A percentile compares a stretch with the other conserved stretches of the same genome.
Evolutionary conservation across 2,113 vertebrate genomes (phyloP).

Genomic region (Perca flavescens): DNA sequence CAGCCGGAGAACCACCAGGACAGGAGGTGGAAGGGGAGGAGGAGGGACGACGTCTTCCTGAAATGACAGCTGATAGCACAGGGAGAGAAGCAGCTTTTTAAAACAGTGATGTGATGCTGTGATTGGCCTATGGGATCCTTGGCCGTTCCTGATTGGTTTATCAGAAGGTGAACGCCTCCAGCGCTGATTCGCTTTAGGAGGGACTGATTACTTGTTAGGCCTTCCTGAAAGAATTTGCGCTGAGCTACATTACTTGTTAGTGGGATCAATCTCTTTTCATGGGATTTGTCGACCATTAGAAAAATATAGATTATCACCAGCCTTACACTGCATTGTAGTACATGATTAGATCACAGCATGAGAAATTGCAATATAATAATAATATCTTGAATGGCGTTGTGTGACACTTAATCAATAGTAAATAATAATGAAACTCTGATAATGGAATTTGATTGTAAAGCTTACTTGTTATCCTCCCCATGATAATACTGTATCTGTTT

Average conservation of each 20-base stretch:
- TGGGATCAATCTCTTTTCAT: background rate
- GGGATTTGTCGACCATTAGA: background rate
- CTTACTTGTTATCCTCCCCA: background rate
- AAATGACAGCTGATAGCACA: too few relatives aligned
- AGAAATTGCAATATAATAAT: background rate
- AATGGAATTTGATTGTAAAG: background rate
- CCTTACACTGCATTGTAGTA: background rate
- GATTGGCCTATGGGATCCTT: too few relatives aligned
- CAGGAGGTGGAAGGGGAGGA: too few relatives aligned
- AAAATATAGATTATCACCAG: background rate
- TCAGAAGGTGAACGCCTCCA: too few relatives aligned
- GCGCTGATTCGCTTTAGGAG: too few relatives aligned
- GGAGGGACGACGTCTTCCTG: too few relatives aligned
- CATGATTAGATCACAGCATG: background rate
- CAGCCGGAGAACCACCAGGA: too few relatives aligned
- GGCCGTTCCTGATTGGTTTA: too few relatives aligned
- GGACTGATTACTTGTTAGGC: too few relatives aligned
- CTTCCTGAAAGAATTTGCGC: too few relatives aligned
- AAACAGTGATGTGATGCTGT: too few relatives aligned
- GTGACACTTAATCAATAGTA: background rate
- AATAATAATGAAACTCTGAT: constrained; percentile 13
- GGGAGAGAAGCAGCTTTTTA: too few relatives aligned
- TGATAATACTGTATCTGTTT: background rate
- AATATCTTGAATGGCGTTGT: background rate
- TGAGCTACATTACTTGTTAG: background rate